phyloP scores from a whole-genome alignment of 2,113 vertebrate species.

The Catharus bicknelli region DNA sequence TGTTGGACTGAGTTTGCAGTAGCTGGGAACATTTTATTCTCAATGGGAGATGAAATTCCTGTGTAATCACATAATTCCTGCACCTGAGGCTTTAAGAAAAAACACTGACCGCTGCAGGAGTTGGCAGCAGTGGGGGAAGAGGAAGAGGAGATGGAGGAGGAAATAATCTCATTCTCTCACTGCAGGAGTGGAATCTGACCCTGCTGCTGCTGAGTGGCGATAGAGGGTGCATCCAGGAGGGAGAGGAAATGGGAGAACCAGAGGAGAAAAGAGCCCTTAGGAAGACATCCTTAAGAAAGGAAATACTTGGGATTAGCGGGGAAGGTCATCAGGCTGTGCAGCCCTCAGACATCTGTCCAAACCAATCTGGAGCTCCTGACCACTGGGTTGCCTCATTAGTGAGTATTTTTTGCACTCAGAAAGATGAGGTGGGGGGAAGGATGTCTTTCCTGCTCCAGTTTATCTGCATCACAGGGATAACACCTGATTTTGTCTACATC shows the following conservation, averaged over 20 bases:
- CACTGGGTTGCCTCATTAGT: neutral
- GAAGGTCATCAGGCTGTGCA: neutral
- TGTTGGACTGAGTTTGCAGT: neutral
- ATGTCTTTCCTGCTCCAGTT: slow-evolving; percentile 3
- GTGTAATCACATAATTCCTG: neutral
- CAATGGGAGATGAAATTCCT: slow-evolving; percentile 6
- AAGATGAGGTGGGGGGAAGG: neutral
- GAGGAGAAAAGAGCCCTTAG: neutral
- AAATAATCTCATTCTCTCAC: slow-evolving; percentile 60
- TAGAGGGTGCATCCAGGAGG: neutral
- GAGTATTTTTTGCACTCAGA: slow-evolving; percentile 2
- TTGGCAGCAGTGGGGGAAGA: slow-evolving; percentile 43
- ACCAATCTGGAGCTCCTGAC: neutral
- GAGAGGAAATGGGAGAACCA: slow-evolving; percentile 45
- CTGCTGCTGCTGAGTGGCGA: neutral
- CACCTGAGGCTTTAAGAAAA: slow-evolving; percentile 46
- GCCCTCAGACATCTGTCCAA: slow-evolving; percentile 24
- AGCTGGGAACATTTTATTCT: neutral
- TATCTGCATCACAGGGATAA: slow-evolving; percentile 11
- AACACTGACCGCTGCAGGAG: neutral
- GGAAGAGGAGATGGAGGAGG: slow-evolving; percentile 58
- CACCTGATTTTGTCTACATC: neutral
- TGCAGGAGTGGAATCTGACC: neutral
- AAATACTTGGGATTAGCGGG: slow-evolving; percentile 33
- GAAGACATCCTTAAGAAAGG: slow-evolving; percentile 44